A percentile compares a stretch with the other conserved stretches of the same genome.
phyloP scores from a whole-genome alignment of 1,140 invertebrate species.

The Acromyrmex heyeri region DNA sequence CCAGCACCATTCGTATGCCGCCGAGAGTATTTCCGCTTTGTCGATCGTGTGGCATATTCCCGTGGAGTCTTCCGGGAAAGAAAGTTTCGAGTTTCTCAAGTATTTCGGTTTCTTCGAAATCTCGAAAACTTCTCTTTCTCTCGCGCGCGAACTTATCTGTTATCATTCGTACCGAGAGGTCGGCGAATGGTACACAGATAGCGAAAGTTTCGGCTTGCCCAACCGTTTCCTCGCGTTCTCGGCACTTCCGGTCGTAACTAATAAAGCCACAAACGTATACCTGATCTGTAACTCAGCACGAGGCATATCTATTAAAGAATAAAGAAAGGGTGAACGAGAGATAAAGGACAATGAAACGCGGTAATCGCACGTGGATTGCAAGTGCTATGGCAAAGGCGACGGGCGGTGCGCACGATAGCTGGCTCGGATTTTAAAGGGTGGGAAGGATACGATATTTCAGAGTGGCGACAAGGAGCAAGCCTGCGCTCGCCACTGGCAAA shows the following conservation, averaged over 20 bases:
- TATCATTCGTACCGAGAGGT: conserved; percentile 39
- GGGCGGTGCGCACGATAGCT: conserved; percentile 46
- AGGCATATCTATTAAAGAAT: conserved; percentile 4
- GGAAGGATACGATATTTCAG: conserved; percentile 80
- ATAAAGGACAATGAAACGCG: neutral
- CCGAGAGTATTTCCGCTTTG: conserved; percentile 21
- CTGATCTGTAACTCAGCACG: conserved; percentile 32
- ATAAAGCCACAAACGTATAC: conserved; percentile 24
- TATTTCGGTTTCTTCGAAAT: conserved; percentile 49
- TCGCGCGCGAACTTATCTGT: conserved; percentile 22
- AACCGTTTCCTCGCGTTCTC: neutral
- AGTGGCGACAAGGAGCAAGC: conserved; percentile 79
- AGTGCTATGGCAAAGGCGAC: conserved; percentile 26
- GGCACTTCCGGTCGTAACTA: neutral
- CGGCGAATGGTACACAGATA: neutral
- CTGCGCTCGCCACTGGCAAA: conserved; percentile 79
- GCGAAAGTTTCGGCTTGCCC: neutral
- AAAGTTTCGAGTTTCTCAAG: conserved; percentile 56
- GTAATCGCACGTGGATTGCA: conserved; percentile 44
- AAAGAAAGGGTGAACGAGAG: conserved; percentile 3
- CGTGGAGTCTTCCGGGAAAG: conserved; percentile 5
- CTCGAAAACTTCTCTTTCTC: conserved; percentile 35
- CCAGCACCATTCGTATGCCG: neutral
- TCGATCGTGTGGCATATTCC: conserved; percentile 34
- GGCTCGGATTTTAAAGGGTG: conserved; percentile 74